Evolutionary conservation across 1,140 invertebrate species (phyloP).

Genomic region (Melipona quadrifasciata): DNA sequence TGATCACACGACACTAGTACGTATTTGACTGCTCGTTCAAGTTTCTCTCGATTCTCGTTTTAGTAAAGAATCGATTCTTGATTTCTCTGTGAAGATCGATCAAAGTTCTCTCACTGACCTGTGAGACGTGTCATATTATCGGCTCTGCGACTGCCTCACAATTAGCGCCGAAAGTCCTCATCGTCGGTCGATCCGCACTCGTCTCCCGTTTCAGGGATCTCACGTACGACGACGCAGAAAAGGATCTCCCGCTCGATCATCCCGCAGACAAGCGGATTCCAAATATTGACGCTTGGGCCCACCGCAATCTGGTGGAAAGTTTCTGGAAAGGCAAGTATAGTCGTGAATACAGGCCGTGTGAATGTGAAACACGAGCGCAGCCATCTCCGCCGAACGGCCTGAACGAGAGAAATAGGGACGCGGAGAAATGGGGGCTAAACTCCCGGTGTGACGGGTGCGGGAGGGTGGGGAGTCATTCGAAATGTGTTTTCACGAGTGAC

Average conservation of each 20-base stretch:
- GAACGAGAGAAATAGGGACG: neutral
- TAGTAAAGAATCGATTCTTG: neutral
- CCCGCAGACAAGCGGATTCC: conserved; percentile 50
- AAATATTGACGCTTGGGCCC: conserved; percentile 64
- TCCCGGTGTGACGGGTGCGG: neutral
- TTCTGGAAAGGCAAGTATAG: conserved; percentile 33
- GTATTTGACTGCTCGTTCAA: no score
- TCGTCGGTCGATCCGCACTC: neutral
- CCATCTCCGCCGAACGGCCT: neutral
- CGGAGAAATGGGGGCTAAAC: neutral
- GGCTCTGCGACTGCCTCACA: neutral
- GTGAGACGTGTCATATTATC: neutral
- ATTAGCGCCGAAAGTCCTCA: neutral
- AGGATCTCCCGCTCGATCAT: conserved; percentile 46
- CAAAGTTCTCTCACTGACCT: neutral
- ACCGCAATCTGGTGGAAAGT: conserved; percentile 29
- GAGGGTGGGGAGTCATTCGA: conserved; percentile 49
- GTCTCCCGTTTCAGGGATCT: neutral
- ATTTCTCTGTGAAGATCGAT: neutral
- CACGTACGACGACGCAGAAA: neutral
- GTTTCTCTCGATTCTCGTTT: neutral
- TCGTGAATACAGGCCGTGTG: conserved; percentile 29
- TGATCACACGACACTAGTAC: no score
- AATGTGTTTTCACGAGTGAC: conserved; percentile 78
- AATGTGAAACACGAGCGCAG: conserved; percentile 59